These are phyloP conservation scores for Epistrophe eligans DNA, from an alignment of 2,888 invertebrate genomes.

Conservation along the genomic window DNA sequence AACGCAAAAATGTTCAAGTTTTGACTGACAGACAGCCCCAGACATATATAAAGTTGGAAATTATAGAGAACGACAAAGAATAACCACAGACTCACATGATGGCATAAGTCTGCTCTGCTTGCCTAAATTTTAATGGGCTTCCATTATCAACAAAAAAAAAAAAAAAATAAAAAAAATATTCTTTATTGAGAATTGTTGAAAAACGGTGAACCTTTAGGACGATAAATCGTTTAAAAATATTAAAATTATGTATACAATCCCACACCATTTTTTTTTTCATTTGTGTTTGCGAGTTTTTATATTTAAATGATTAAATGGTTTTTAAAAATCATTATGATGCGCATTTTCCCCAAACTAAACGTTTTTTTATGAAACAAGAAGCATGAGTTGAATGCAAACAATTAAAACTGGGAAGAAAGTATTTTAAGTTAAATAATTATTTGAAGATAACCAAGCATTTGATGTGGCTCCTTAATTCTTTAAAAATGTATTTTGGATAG, in stretches of 20 bases:
- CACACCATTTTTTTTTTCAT: not conserved
- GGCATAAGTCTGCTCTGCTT: not conserved
- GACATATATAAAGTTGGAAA: slow-evolving; percentile 25
- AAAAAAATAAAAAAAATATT: too few species aligned
- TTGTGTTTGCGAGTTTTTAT: not conserved
- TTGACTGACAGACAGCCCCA: slow-evolving; percentile 55
- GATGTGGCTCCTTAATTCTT: too few species aligned
- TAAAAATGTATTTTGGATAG: too few species aligned
- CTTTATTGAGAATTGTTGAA: not conserved
- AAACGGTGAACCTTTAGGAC: not conserved
- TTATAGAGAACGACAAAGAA: slow-evolving; percentile 52
- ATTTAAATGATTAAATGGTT: not conserved
- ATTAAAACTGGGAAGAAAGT: too few species aligned
- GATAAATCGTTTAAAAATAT: slow-evolving; percentile 10
- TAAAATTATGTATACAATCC: not conserved
- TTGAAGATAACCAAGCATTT: too few species aligned
- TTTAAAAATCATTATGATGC: not conserved
- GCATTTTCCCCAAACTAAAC: too few species aligned
- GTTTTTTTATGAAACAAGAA: too few species aligned
- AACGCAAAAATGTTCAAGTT: slow-evolving; percentile 56
- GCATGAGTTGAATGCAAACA: too few species aligned
- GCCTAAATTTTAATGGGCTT: slow-evolving; percentile 54
- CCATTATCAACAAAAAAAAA: slow-evolving; percentile 18
- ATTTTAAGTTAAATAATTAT: too few species aligned
- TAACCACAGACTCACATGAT: slow-evolving; percentile 48